Evolutionary conservation across 1,140 invertebrate genomes (phyloP).

Genomic region (Cylas formicarius): DNA sequence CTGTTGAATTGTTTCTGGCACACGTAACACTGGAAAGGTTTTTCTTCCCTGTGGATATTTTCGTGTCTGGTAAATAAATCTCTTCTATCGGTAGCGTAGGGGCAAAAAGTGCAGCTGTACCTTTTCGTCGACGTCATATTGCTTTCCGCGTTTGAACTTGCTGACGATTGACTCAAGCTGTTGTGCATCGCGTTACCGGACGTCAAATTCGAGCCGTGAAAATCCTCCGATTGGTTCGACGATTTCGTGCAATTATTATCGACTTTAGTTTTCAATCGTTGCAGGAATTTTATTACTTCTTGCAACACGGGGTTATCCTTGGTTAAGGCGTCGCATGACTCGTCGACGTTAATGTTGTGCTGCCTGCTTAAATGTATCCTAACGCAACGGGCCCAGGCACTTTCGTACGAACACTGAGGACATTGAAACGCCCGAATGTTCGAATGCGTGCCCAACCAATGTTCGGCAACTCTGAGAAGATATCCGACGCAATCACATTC

Average conservation of each 20-base stretch:
- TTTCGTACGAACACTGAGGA: conserved; percentile 64
- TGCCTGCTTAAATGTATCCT: conserved; percentile 64
- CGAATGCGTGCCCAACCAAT: conserved; percentile 76
- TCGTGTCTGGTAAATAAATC: conserved; percentile 94
- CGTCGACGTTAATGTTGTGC: conserved; percentile 55
- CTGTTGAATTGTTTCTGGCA: conserved; percentile 88
- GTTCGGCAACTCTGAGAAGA: conserved; percentile 70
- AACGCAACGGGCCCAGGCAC: conserved; percentile 67
- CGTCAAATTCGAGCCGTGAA: conserved; percentile 14
- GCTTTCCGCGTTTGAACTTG: conserved; percentile 30
- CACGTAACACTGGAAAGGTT: conserved; percentile 87
- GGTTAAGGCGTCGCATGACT: conserved; percentile 50
- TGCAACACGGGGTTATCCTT: conserved; percentile 67
- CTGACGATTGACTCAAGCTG: conserved; percentile 28
- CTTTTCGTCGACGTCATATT: conserved; percentile 52
- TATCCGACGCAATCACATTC: conserved; percentile 74
- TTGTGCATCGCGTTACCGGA: conserved; percentile 12
- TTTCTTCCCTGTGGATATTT: conserved; percentile 90
- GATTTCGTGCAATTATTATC: conserved; percentile 31
- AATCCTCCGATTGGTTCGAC: conserved; percentile 17
- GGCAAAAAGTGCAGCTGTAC: conserved; percentile 77
- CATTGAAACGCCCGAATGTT: conserved; percentile 66
- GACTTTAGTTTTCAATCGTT: conserved; percentile 58
- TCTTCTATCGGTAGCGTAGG: conserved; percentile 82
- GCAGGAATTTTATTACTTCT: conserved; percentile 64